Evolutionary conservation across 2,113 vertebrate genomes (phyloP), one percentile per base, ranked within the genome.

Genomic region (Rousettus leschenaultii): DNA sequence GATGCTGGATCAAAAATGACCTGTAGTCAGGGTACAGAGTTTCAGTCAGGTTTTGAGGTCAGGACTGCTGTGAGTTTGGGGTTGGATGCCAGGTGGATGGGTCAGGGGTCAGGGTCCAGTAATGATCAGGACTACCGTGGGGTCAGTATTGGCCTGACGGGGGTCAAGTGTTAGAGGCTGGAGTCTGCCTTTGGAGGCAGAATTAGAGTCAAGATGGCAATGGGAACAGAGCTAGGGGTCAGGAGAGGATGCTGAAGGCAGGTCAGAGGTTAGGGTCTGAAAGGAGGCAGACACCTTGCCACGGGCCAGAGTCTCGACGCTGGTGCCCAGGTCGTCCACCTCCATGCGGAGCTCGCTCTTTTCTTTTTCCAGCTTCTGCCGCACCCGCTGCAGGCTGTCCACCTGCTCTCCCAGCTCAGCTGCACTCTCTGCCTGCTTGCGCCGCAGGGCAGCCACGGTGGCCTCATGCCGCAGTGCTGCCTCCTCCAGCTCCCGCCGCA

Each of bases 291-390:
- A 89, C 86, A 99, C 99, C 99, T 99, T 99, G 97, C 97, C 96
- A 59, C 99, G 99, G 95, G 99, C 98, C 95, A 99, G 97, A 7
- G 99, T 99, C 79, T 99, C 99, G 13, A 99, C 97, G 2, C 98
- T 99, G 92, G 99, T 99, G 0, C 98, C 98, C 85, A 99, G 98
- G 66, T 99, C 99, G 0, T 99, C 99, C 3, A 98, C 99, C 97
- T 99, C 99, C 99, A 99, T 99, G 98, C 99, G 99, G 91, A 99
- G 98, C 98, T 99, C 99, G 0, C 98, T 99, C 97, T 99, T 99
- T 92, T 99, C 99, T 95, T 99, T 99, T 95, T 99, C 99, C 98
- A 99, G 98, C 97, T 99, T 99, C 98, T 99, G 99, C 98, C 99
- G 99, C 93, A 99, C 98, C 0, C 99, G 97, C 97, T 99, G 99